phyloP scores from a whole-genome alignment of 1,140 invertebrate genomes.

The Lepidurus couesii region DNA sequence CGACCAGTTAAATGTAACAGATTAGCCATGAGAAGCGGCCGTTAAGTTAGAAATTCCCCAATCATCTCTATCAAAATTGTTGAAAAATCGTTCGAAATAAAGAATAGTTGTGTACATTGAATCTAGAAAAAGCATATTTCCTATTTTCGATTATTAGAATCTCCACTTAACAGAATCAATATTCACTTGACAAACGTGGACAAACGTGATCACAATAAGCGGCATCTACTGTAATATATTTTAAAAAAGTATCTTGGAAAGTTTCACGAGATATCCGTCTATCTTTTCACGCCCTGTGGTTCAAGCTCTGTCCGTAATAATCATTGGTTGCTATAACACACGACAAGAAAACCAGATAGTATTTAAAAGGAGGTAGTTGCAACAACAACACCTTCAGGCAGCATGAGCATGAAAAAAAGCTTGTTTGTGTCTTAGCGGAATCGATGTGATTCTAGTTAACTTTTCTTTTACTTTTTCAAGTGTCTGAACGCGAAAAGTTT shows the following conservation, averaged over 20 bases:
- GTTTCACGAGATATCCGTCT: not conserved
- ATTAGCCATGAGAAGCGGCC: no score
- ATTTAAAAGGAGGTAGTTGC: not conserved
- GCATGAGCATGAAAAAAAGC: not conserved
- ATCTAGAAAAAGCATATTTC: no score
- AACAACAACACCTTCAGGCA: not conserved
- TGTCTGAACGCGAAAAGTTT: not conserved
- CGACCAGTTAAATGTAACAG: no score
- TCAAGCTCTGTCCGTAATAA: not conserved
- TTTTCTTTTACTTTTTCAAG: not conserved
- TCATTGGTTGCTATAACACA: not conserved
- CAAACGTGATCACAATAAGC: no score
- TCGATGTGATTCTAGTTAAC: slow-evolving; percentile 19
- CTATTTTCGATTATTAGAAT: no score
- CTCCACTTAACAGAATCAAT: no score
- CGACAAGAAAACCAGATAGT: not conserved
- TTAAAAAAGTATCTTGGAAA: not conserved
- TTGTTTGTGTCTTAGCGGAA: not conserved
- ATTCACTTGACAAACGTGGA: no score
- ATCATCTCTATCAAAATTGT: no score
- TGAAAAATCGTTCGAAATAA: no score
- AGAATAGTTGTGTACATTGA: no score
- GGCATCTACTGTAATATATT: not conserved
- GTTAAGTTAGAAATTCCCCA: no score
- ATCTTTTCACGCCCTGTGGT: not conserved